Evolutionary conservation across 2,888 invertebrate genomes (phyloP).

Genomic region (Acrocyrtus sp.): DNA sequence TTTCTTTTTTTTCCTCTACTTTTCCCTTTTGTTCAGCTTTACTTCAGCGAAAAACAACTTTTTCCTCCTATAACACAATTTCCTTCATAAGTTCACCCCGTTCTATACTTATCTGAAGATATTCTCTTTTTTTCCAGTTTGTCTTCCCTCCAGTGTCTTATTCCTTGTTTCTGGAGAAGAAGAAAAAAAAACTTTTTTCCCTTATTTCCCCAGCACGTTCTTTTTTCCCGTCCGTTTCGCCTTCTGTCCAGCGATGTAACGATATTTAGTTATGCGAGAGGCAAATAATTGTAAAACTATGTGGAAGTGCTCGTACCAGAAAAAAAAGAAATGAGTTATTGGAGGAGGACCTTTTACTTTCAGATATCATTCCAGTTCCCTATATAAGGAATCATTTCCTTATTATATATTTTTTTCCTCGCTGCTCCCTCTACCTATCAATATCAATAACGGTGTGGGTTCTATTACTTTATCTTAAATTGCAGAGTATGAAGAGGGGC

Average conservation of each 20-base stretch:
- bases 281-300: no score
- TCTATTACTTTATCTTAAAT: neutral
- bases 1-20: conserved; percentile 30
- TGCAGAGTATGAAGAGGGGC: no score
- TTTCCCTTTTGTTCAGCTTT: conserved; percentile 1
- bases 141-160: neutral
- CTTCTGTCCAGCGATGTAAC: neutral
- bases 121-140: neutral
- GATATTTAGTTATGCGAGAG: neutral
- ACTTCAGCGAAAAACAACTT: neutral
- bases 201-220: neutral
- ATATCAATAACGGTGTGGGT: no score
- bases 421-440: no score
- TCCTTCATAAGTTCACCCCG: neutral
- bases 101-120: neutral
- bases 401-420: neutral
- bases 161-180: no score
- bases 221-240: neutral
- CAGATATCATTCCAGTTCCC: neutral
- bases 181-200: neutral
- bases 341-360: no score
- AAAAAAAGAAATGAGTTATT: neutral
- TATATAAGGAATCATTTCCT: neutral
- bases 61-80: neutral
- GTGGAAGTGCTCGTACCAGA: neutral